Base-by-base conservation (phyloP, 2,888 invertebrate genomes). In the Drosophila melanosoma region DNA sequence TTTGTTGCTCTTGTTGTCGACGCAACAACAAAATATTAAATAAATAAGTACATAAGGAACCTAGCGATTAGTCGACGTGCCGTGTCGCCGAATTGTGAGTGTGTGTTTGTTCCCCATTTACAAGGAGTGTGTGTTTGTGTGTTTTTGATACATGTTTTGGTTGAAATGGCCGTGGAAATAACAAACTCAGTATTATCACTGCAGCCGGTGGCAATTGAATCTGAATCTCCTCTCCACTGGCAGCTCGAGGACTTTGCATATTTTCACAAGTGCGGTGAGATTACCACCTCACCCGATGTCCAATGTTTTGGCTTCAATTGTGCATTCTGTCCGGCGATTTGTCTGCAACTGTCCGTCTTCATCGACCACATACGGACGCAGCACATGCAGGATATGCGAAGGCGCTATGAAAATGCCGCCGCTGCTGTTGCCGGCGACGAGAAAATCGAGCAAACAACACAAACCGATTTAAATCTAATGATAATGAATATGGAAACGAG, bases 231-330 rank as follows among this genome's bases (percentile, higher is more conserved):
- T 26, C 53, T 71, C 33, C 82, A 79, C 42, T 88, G 90, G 88
- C 90, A 89, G 66, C 76, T 92, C 56, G 86, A 90, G 68, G 92
- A 91, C 63, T 92, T 83, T 68, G 79, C 91, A 12, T 85, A 83
- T 56, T 91, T 92, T 71, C 83, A 83, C 35, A 91, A 91, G 64
- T 91, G 91, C 65, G 91, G 91, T n/a, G 90, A 90, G 81, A 90
- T 91, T 29, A 92, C 91, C 20, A 83, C 85, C 26, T 92, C 92
- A 12, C 91, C 91, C 49, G 91, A 92, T 74, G 81, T 85, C 15
- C 87, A 90, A 76, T 83, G 83, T 45, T 90, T 91, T 57, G 92
- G 91, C 49, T 89, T 91, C 56, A 91, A 91, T 75, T 91, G 91
- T 60, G 76, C 82, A 62, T 91, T 91, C 62, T 91, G 91, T 45